A percentile compares a stretch with the other conserved stretches of the same genome.
phyloP scores from a whole-genome alignment of 2,113 vertebrate genomes.

The Machaerirhynchus nigripectus region DNA sequence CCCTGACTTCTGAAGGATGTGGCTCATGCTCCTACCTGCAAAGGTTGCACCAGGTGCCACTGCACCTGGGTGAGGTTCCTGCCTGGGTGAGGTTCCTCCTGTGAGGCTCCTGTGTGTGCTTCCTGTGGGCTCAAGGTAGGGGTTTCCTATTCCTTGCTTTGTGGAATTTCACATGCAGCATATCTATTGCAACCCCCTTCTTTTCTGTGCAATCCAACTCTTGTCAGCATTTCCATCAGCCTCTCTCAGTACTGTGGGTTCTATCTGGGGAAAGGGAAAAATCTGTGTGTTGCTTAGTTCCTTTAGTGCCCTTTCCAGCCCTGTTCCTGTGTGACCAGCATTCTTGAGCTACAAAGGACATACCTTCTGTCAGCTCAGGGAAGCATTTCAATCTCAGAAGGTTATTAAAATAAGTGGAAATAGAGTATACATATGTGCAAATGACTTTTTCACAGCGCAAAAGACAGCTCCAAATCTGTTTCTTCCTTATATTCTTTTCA shows the following conservation, averaged over 20 bases:
- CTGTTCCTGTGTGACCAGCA: not conserved
- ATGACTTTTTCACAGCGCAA: not conserved
- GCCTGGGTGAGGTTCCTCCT: too few species aligned
- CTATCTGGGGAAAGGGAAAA: not conserved
- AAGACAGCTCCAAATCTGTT: not conserved
- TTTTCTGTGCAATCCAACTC: not conserved
- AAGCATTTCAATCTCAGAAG: not conserved
- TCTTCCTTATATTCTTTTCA: not conserved
- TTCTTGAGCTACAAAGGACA: not conserved
- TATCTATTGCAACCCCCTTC: not conserved
- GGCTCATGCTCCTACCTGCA: not conserved
- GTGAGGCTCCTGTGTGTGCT: too few species aligned
- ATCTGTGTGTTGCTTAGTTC: not conserved
- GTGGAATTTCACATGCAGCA: not conserved
- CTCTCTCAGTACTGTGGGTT: not conserved
- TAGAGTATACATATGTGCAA: not conserved
- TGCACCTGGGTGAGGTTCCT: accelerated
- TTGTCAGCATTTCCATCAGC: not conserved
- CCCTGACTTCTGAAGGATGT: not conserved
- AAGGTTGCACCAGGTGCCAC: not conserved
- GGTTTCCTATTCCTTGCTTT: not conserved
- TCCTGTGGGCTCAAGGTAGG: too few species aligned
- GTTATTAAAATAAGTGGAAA: not conserved
- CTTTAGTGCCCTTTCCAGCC: not conserved
- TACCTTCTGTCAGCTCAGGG: not conserved